Evolutionary conservation across 2,113 vertebrate species (phyloP), one percentile per base, ranked within the genome.

Genomic region (Paramormyrops kingsleyae): DNA sequence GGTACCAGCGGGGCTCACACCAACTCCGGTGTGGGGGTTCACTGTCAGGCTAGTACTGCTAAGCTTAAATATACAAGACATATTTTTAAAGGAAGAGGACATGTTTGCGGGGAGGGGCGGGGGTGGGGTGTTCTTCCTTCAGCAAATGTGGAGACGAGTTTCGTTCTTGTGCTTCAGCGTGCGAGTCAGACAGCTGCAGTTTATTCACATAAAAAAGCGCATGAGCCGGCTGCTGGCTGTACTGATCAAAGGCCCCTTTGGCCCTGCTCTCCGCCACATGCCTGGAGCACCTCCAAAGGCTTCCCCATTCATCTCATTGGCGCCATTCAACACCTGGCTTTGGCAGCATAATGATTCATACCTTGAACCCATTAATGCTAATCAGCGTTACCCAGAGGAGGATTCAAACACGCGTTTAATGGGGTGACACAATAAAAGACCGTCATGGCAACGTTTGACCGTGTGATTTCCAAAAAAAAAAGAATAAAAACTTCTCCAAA

Each of bases 291-390:
- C 47, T 53, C 85, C 85, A 53, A 9, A 56, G 27, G 49, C 13
- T 56, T 42, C 35, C 87, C 56, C 19, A 66, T 62, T 88, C 52
- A 62, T 62, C 27, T 88, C 39, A 44, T 5, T 5, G n/a, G 52
- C 8, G 15, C 50, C n/a, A 56, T 88, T 88, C 59, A 44, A 62
- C 52, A 88, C 87, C 87, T 88, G 39, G 47, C 39, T 31, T 80
- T 50, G 12, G 44, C 88, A 52, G n/a, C 62, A 4, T 80, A 88
- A 66, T 66, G 13, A 88, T 10, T 88, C 62, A 88, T 44, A 59
- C 50, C 31, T 62, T 62, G 50, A 88, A 88, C 53, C 35, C 5
- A 88, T 88, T 59, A 50, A 88, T 62, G 87, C 19, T 62, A 88
- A 88, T 62, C 56, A 88, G 35, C 27, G 49, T 53, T 52, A 87